Evolutionary conservation across 2,113 vertebrate species (phyloP).

Genomic region (Callionymus lyra): DNA sequence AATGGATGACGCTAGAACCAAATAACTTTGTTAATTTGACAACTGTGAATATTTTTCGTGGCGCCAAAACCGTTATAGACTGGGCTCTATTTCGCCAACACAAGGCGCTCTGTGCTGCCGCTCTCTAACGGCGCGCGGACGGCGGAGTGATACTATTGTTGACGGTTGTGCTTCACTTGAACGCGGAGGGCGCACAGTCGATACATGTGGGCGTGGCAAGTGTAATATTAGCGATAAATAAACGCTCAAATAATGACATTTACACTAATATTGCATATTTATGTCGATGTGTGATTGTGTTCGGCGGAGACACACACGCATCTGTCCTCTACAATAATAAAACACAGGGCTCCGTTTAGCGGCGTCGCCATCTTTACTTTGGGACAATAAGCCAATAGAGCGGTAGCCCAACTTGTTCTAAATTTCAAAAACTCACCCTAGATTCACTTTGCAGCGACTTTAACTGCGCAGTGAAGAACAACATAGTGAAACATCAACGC

Average conservation of each 20-base stretch:
- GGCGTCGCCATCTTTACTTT: slow-evolving; percentile 67
- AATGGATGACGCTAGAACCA: too few relatives aligned
- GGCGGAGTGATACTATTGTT: too few relatives aligned
- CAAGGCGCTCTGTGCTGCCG: too few relatives aligned
- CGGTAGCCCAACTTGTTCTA: slow-evolving; percentile 35
- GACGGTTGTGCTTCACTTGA: not conserved
- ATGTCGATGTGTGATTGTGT: not conserved
- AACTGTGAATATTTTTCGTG: too few relatives aligned
- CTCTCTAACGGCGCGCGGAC: too few relatives aligned
- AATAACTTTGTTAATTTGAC: too few relatives aligned
- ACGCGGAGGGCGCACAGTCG: slow-evolving; percentile 26
- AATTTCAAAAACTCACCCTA: slow-evolving; percentile 8
- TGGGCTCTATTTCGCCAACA: too few relatives aligned
- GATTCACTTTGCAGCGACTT: not conserved
- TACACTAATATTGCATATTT: not conserved
- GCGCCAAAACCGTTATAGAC: too few relatives aligned
- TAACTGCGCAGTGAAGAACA: not conserved
- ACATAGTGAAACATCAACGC: not conserved
- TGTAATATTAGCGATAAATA: slow-evolving; percentile 8
- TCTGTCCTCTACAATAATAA: slow-evolving; percentile 7
- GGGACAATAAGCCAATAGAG: slow-evolving; percentile 60
- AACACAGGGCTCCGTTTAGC: slow-evolving; percentile 4
- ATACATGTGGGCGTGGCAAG: slow-evolving; percentile 41
- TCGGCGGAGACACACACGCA: slow-evolving; percentile 1
- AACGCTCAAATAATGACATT: not conserved